phyloP scores from a whole-genome alignment of 2,797 vertebrate genomes.

The Miichthys miiuy region DNA sequence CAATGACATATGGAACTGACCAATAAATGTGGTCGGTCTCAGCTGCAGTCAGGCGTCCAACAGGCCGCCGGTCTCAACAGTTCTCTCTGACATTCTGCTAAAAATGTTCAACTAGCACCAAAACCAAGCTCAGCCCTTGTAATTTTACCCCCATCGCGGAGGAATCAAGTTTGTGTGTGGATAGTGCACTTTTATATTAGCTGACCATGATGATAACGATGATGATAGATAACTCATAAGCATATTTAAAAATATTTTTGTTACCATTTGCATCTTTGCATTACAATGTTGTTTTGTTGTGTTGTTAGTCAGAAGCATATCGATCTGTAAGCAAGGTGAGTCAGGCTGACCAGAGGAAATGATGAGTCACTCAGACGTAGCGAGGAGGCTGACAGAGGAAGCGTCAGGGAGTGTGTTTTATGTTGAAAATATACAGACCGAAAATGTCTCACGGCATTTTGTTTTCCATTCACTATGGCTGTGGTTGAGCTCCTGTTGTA shows the following conservation, averaged over 20 bases:
- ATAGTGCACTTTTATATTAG: conserved; percentile 88
- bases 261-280: conserved; percentile 85
- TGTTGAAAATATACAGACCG: conserved; percentile 86
- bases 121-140: conserved; percentile 74
- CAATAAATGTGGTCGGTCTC: conserved; percentile 76
- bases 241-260: conserved; percentile 86
- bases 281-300: conserved; percentile 79
- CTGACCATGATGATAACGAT: conserved; percentile 77
- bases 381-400: conserved; percentile 49
- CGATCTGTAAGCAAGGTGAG: conserved; percentile 74
- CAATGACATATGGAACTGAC: conserved; percentile 71
- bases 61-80: conserved; percentile 68
- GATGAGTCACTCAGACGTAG: conserved; percentile 70
- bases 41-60: conserved; percentile 60
- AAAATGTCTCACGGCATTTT: conserved; percentile 80
- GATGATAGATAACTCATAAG: conserved; percentile 74
- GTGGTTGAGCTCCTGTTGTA: conserved; percentile 86
- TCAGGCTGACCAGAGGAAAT: conserved; percentile 65
- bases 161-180: conserved; percentile 82
- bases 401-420: conserved; percentile 75
- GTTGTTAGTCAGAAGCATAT: conserved; percentile 82
- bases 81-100: conserved; percentile 75
- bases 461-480: conserved; percentile 85
- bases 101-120: conserved; percentile 71
- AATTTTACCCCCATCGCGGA: conserved; percentile 54